Conservation (phyloP, 2,888 invertebrate genomes). For the Amiota mariae region DNA sequence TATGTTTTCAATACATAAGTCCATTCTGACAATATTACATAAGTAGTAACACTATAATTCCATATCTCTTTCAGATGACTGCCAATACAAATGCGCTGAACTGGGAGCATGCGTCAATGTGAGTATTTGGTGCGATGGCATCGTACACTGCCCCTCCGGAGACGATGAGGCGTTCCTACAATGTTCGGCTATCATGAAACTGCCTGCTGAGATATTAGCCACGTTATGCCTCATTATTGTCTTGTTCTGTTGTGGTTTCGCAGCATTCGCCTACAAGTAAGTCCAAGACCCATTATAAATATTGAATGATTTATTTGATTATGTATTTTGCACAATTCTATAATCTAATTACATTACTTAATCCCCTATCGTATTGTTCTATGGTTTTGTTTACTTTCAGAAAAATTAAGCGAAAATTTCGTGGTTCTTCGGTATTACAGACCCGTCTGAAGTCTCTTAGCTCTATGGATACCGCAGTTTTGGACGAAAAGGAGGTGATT, state of each 20-base stretch:
- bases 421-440: constrained; percentile 85
- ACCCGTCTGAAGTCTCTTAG: constrained; percentile 84
- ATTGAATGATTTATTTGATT: not conserved
- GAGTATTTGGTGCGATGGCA: constrained; percentile 87
- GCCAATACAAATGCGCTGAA: constrained; percentile 84
- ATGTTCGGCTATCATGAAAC: constrained; percentile 84
- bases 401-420: constrained; percentile 78
- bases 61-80: constrained; percentile 77
- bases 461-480: constrained; percentile 85
- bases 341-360: not conserved
- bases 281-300: constrained; percentile 44
- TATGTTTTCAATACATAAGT: constrained; percentile 42
- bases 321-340: not conserved
- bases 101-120: constrained; percentile 87
- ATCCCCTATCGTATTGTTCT: not conserved
- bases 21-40: not conserved
- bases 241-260: constrained; percentile 74
- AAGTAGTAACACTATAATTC: not conserved
- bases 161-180: constrained; percentile 86
- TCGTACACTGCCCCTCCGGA: constrained; percentile 85
- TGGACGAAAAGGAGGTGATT: constrained; percentile 91
- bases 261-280: constrained; percentile 76
- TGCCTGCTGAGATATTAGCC: constrained; percentile 83
- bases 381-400: constrained; percentile 48
- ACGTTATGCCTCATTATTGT: constrained; percentile 75